Conservation (phyloP, 2,113 vertebrate species). For the Urocolius indicus region DNA sequence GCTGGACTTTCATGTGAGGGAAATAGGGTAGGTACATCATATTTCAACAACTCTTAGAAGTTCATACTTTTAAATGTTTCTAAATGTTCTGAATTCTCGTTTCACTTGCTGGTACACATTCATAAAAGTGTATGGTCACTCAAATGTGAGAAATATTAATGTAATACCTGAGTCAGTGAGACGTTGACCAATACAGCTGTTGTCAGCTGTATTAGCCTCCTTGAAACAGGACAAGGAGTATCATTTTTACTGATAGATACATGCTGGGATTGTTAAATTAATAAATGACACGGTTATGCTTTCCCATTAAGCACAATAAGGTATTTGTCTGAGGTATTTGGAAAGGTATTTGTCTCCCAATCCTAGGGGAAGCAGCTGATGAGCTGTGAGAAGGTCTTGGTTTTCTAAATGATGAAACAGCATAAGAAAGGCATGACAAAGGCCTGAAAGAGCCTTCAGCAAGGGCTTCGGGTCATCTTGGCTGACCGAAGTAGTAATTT, state of each 20-base stretch:
- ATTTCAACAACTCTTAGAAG: not conserved
- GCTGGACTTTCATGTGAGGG: not conserved
- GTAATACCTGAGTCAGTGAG: not conserved
- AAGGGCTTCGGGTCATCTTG: slow-evolving; percentile 25
- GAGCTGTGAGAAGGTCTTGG: slow-evolving; percentile 28
- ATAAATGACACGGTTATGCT: not conserved
- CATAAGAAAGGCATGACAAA: slow-evolving; percentile 26
- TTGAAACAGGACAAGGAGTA: not conserved
- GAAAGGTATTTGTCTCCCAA: not conserved
- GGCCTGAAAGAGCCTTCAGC: not conserved
- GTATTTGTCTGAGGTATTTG: not conserved
- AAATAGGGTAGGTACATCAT: not conserved
- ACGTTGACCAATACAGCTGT: not conserved
- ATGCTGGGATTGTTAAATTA: too few relatives aligned
- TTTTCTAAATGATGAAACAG: not conserved
- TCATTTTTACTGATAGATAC: not conserved
- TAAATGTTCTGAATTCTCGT: not conserved
- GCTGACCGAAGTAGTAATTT: not conserved
- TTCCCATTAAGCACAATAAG: not conserved
- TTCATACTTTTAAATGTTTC: not conserved
- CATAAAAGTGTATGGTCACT: not conserved
- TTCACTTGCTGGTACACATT: not conserved
- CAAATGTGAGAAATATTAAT: not conserved
- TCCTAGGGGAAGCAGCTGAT: not conserved
- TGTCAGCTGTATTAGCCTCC: not conserved